Conservation (phyloP, 2,888 invertebrate genomes). For the Mesopsocus fuscifrons region DNA sequence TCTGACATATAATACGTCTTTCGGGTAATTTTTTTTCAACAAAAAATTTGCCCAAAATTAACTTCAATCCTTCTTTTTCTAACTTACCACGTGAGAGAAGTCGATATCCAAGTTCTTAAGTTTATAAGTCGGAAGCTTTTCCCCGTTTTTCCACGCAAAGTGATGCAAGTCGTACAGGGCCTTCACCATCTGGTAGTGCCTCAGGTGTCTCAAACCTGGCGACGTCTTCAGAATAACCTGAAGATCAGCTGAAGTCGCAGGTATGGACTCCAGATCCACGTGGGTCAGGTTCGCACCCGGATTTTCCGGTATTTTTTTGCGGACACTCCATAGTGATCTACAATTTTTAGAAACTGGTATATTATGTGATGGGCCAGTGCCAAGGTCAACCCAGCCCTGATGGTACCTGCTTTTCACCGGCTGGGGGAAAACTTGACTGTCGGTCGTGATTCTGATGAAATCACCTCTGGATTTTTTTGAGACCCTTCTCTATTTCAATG, state of each 20-base stretch:
- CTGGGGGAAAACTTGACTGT: too few relatives aligned
- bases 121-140: constrained; percentile 17
- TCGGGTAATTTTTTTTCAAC: too few relatives aligned
- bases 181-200: constrained; percentile 20
- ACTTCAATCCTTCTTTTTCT: too few relatives aligned
- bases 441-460: neutral
- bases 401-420: too few relatives aligned
- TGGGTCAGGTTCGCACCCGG: constrained; percentile 14
- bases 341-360: constrained; percentile 5
- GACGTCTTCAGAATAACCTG: constrained; percentile 15
- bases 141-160: constrained; percentile 16
- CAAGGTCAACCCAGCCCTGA: too few relatives aligned
- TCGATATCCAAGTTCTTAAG: constrained; percentile 20
- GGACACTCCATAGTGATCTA: constrained; percentile 1
- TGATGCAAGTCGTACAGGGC: constrained; percentile 19
- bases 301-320: neutral
- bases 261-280: constrained; percentile 18
- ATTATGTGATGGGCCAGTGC: constrained; percentile 9
- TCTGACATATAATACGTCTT: too few relatives aligned
- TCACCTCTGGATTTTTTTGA: too few relatives aligned
- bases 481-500: too few relatives aligned
- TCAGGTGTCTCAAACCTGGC: constrained; percentile 17
- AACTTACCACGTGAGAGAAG: constrained; percentile 21
- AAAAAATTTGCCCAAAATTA: too few relatives aligned
- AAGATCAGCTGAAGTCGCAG: constrained; percentile 17